Percentiles rank a stretch among this genome's conserved stretches.
These are phyloP conservation scores for Acleris emargana DNA, from an alignment of 2,888 invertebrate genomes.

Conservation along the genomic window DNA sequence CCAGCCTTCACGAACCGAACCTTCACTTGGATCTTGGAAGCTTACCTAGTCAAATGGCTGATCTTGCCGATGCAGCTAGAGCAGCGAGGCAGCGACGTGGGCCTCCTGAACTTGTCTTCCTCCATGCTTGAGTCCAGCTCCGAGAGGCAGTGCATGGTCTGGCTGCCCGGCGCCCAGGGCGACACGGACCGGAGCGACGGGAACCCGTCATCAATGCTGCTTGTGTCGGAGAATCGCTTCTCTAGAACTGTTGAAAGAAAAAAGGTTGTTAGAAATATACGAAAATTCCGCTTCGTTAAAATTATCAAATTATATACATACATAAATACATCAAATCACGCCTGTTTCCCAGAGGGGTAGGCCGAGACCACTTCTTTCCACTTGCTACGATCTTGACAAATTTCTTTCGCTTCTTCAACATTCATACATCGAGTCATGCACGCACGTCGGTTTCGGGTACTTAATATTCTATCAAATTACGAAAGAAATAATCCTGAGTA, in stretches of 20 bases:
- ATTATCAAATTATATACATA: no score
- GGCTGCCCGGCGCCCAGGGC: slow-evolving; percentile 69
- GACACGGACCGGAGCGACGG: slow-evolving; percentile 73
- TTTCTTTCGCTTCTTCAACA: no score
- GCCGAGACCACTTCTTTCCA: no score
- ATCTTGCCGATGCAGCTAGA: slow-evolving; percentile 92
- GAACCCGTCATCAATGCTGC: slow-evolving; percentile 75
- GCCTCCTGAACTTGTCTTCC: slow-evolving; percentile 73
- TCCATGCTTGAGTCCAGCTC: slow-evolving; percentile 72
- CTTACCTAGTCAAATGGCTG: slow-evolving; percentile 85
- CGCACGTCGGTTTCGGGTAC: no score
- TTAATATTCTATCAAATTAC: no score
- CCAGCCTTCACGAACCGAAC: no score
- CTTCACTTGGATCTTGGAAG: not conserved
- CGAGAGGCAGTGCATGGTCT: slow-evolving; percentile 78
- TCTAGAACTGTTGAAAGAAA: slow-evolving; percentile 61
- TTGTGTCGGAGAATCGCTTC: slow-evolving; percentile 77
- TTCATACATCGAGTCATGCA: no score
- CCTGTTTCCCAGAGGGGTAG: no score
- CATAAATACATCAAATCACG: no score
- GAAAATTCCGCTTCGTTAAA: no score
- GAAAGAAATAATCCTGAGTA: no score
- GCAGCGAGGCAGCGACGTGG: slow-evolving; percentile 84
- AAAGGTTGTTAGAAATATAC: not conserved
- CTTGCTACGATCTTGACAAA: no score